Evolutionary conservation across 2,888 invertebrate species (phyloP).

Genomic region (Oithona nana): DNA sequence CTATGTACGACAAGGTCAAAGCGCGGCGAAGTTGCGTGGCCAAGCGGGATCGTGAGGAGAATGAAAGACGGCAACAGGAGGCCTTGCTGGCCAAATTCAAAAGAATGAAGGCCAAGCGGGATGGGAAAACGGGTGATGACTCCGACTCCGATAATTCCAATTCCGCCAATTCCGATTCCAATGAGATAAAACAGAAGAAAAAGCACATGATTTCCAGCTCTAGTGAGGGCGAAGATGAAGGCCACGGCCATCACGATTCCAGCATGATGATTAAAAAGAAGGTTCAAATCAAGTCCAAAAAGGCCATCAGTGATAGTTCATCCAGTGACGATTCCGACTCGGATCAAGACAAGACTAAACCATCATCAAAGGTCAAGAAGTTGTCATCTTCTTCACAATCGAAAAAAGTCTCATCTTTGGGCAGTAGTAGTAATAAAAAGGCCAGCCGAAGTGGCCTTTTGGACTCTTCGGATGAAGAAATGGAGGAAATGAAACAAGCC

Average conservation of each 20-base stretch:
- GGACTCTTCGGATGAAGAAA: slow-evolving; percentile 19
- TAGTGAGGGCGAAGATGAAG: slow-evolving; percentile 17
- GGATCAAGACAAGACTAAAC: background rate
- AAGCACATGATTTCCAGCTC: slow-evolving; percentile 19
- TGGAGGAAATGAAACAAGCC: slow-evolving; percentile 19
- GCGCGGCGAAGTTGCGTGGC: slow-evolving; percentile 18
- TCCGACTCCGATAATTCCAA: slow-evolving; percentile 22
- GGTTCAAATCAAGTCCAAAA: background rate
- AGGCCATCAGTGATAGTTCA: background rate
- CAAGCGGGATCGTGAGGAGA: slow-evolving; percentile 18
- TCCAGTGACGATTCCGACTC: slow-evolving; percentile 2
- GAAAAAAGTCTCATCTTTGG: slow-evolving; percentile 13
- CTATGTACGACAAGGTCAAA: slow-evolving; percentile 73
- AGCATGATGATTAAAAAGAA: background rate
- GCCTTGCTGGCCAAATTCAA: slow-evolving; percentile 54
- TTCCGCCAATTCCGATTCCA: slow-evolving; percentile 21
- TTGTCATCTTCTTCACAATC: slow-evolving; percentile 20
- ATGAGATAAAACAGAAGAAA: slow-evolving; percentile 2
- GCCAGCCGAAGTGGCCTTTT: slow-evolving; percentile 15
- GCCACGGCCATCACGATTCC: background rate
- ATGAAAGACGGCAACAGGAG: slow-evolving; percentile 20
- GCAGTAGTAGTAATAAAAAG: background rate
- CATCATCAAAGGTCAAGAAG: background rate
- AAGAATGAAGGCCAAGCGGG: slow-evolving; percentile 77
- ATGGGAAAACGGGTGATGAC: slow-evolving; percentile 31